Percentiles rank a stretch among this genome's conserved stretches.
Evolutionary conservation across 2,113 vertebrate species (phyloP).

Genomic region (Notothenia rossii): DNA sequence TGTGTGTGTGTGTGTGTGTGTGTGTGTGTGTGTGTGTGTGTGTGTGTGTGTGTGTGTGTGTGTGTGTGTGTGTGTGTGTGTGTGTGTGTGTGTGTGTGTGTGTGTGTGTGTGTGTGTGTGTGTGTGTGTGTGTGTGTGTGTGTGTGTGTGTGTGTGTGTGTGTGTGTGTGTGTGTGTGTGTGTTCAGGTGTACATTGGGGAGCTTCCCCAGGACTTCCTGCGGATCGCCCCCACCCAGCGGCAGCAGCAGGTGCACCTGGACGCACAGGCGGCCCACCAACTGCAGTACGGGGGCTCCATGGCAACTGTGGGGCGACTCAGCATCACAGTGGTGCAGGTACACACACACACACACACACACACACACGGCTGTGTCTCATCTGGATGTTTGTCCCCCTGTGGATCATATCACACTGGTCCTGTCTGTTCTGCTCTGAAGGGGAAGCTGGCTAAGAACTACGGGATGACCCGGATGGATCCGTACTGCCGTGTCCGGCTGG

Average conservation of each 20-base stretch:
- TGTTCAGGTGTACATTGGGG: constrained; percentile 92
- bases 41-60: too few species aligned
- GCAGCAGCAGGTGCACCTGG: constrained; percentile 95
- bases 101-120: neutral
- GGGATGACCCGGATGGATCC: constrained; percentile 99
- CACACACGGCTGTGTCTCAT: neutral
- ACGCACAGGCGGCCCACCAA: constrained; percentile 94
- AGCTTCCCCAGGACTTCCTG: constrained; percentile 96
- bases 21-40: too few species aligned
- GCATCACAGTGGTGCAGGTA: constrained; percentile 99
- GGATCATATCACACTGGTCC: neutral
- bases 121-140: neutral
- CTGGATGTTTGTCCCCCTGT: neutral
- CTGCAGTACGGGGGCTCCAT: constrained; percentile 91
- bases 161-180: neutral
- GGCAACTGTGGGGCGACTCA: constrained; percentile 91
- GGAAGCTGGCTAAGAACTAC: constrained; percentile 97
- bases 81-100: too few species aligned
- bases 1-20: too few species aligned
- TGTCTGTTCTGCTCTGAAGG: constrained; percentile 78
- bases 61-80: too few species aligned
- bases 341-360: constrained; percentile 10
- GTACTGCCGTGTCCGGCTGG: constrained; percentile 93
- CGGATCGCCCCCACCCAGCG: constrained; percentile 94
- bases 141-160: neutral